Evolutionary conservation across 1,140 invertebrate genomes (phyloP).

Genomic region (Saccostrea glomerata): DNA sequence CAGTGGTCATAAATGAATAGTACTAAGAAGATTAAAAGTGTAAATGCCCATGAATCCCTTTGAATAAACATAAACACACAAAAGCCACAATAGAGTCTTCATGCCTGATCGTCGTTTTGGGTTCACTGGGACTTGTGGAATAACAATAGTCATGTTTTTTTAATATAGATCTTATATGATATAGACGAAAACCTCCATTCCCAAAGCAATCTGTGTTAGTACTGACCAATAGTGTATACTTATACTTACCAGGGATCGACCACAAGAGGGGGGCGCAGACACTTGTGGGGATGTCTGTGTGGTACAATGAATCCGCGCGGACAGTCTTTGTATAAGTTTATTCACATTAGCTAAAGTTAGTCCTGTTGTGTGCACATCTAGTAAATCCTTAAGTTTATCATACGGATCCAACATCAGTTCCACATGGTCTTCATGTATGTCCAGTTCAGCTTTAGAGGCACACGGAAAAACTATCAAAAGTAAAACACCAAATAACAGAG

Average conservation of each 20-base stretch:
- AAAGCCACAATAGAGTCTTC: no score
- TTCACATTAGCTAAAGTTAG: background rate
- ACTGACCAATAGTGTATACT: background rate
- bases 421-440: background rate
- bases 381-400: constrained; percentile 14
- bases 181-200: no score
- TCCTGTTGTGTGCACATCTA: background rate
- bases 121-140: no score
- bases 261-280: background rate
- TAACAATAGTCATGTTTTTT: no score
- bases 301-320: background rate
- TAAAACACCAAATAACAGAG: background rate
- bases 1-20: no score
- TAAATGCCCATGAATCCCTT: no score
- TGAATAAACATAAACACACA: no score
- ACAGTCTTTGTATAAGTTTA: background rate
- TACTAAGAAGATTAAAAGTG: no score
- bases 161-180: no score
- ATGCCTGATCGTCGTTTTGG: no score
- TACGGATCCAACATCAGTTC: constrained; percentile 19
- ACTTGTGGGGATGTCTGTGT: background rate
- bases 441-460: background rate
- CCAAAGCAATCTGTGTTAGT: no score
- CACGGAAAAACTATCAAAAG: background rate
- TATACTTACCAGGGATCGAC: background rate